Base-by-base conservation (phyloP, 2,797 vertebrate species). In the Hafferia zeledoni region DNA sequence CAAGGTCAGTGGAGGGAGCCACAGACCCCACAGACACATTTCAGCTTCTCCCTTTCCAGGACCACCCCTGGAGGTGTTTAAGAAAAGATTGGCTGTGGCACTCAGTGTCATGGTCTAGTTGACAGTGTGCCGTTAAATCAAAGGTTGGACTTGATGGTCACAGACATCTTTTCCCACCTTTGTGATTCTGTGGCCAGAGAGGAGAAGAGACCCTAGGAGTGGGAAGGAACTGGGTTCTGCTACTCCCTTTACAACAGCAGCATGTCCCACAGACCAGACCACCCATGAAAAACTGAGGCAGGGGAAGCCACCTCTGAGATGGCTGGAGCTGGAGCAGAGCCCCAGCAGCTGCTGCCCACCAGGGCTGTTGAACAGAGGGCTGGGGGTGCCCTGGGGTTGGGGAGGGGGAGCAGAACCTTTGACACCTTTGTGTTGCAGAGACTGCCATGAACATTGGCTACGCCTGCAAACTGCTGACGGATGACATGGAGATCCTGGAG, bases 401-500 rank as follows among this genome's bases (percentile, higher is more conserved):
- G 61, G 4, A 28, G 23, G 17, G 37, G 30, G 15, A 63, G 19
- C 47, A 39, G 37, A 68, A 46, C 31, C 50, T 0, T 1, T 69
- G 70, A 41, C 25, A 39, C 47, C 35, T 49, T 31, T 4, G 1
- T 64, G 75, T 94, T 91, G 77, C 95, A 99, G 99, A 99, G 97
- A 99, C 99, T 0, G 99, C 99, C 0, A 97, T 98, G 92, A 99
- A 99, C 94, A 97, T 99, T 5, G 98, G 98, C 75, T 99, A 99
- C 24, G 98, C 99, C 1, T 99, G 99, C 94, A 98, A 96, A 89
- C 98, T 99, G 79, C 98, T 99, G 91, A 98, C 99, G 0, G 98
- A 98, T 1, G 98, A 98, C 80, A 98, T 98, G 97, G 97, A 96
- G 89, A 97, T 99, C 82, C 92, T 99, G 96, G 98, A 99, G 95